phyloP scores from a whole-genome alignment of 2,888 invertebrate species.

The Yponomeuta sedellus region DNA sequence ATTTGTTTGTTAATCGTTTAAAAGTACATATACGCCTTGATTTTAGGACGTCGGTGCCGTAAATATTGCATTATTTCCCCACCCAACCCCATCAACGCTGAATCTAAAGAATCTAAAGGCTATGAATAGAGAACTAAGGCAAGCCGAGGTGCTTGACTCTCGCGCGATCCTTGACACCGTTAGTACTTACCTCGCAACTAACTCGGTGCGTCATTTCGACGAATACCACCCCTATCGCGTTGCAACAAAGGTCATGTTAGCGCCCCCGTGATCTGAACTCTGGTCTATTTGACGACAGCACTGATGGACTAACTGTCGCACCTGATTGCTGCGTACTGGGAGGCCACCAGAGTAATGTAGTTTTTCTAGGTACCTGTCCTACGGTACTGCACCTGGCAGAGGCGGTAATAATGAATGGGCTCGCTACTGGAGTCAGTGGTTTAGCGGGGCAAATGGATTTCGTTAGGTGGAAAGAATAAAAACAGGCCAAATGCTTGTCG shows the following conservation, averaged over 20 bases:
- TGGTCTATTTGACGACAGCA: too few relatives aligned
- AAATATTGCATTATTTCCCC: not conserved
- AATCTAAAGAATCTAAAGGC: not conserved
- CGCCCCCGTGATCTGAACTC: too few relatives aligned
- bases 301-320: too few relatives aligned
- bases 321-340: too few relatives aligned
- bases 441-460: too few relatives aligned
- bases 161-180: constrained; percentile 9
- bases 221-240: not conserved
- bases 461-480: too few relatives aligned
- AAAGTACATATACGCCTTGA: not conserved
- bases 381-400: too few relatives aligned
- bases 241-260: too few relatives aligned
- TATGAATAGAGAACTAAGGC: constrained; percentile 7
- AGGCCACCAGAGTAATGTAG: not conserved
- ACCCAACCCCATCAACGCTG: not conserved
- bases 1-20: too few relatives aligned
- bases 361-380: not conserved
- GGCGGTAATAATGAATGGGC: too few relatives aligned
- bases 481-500: too few relatives aligned
- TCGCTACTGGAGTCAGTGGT: too few relatives aligned
- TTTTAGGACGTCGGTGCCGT: not conserved
- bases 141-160: constrained; percentile 5
- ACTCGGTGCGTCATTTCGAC: not conserved
- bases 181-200: not conserved